These are phyloP conservation scores for Halichondria panicea DNA, from an alignment of 37 sponge, comb jelly and placozoan species.

Conservation along the genomic window DNA sequence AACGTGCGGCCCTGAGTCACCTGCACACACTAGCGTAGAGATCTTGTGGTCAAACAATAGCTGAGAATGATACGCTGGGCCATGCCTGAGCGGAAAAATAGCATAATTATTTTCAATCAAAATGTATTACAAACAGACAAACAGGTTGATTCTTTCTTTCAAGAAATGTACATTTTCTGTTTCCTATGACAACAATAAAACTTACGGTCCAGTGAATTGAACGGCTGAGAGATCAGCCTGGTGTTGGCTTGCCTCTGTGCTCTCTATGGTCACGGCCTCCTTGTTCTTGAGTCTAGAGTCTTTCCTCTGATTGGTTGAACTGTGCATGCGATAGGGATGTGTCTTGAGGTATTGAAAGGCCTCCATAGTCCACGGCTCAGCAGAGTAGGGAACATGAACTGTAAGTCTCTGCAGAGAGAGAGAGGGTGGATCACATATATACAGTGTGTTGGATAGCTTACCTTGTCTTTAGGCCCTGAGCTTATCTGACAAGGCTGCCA, in stretches of 20 bases:
- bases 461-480: slow-evolving; percentile 40
- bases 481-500: slow-evolving; percentile 42
- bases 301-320: not conserved
- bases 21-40: slow-evolving; percentile 57
- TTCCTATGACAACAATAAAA: no score
- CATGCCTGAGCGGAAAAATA: slow-evolving; percentile 33
- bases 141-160: no score
- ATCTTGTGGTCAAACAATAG: slow-evolving; percentile 44
- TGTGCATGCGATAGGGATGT: slow-evolving; percentile 36
- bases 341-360: slow-evolving; percentile 25
- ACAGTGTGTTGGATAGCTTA: slow-evolving; percentile 2
- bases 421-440: not conserved
- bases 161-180: no score
- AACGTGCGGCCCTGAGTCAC: slow-evolving; percentile 38
- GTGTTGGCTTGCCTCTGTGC: not conserved
- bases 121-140: no score
- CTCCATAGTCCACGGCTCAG: slow-evolving; percentile 23
- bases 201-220: slow-evolving; percentile 56
- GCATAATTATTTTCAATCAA: not conserved
- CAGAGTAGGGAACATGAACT: slow-evolving; percentile 34
- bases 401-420: slow-evolving; percentile 36
- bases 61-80: not conserved
- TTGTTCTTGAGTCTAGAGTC: not conserved
- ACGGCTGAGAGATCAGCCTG: not conserved
- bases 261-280: not conserved